Conservation (phyloP, 1,140 invertebrate species). For the Streblospio benedicti region DNA sequence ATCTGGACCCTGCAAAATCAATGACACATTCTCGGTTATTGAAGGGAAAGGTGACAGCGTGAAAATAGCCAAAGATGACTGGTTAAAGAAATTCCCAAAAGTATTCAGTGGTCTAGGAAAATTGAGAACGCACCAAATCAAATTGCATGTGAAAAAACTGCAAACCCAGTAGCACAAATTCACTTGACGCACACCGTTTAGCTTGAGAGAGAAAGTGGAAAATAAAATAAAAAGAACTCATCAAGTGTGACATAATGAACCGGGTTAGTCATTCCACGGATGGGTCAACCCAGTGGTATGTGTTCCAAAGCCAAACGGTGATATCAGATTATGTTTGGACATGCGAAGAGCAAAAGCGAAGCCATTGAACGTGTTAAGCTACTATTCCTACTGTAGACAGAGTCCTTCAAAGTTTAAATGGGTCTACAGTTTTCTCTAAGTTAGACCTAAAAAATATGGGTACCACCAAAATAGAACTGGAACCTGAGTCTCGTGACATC, state of each 20-base stretch:
- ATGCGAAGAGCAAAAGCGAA: not conserved
- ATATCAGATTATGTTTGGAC: too few species aligned
- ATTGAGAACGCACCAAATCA: not conserved
- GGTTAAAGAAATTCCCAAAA: too few species aligned
- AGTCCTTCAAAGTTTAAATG: not conserved
- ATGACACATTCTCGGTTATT: too few species aligned
- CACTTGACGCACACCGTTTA: not conserved
- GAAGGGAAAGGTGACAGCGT: too few species aligned
- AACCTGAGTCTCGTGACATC: not conserved
- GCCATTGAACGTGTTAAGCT: not conserved
- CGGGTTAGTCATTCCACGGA: too few species aligned
- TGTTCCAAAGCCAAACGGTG: too few species aligned
- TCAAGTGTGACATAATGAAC: not conserved
- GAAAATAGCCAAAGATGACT: too few species aligned
- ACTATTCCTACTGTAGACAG: not conserved
- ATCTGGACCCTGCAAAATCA: too few species aligned
- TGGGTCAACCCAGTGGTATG: not conserved
- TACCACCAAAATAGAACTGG: not conserved
- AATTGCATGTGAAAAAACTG: not conserved
- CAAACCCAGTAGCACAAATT: not conserved
- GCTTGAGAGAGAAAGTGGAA: constrained; percentile 1
- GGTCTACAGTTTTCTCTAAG: not conserved
- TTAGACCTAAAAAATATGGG: not conserved
- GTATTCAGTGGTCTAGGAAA: too few species aligned
- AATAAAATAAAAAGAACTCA: not conserved